Base-by-base conservation (phyloP, 2,113 vertebrate genomes). In the Phrynosoma platyrhinos region DNA sequence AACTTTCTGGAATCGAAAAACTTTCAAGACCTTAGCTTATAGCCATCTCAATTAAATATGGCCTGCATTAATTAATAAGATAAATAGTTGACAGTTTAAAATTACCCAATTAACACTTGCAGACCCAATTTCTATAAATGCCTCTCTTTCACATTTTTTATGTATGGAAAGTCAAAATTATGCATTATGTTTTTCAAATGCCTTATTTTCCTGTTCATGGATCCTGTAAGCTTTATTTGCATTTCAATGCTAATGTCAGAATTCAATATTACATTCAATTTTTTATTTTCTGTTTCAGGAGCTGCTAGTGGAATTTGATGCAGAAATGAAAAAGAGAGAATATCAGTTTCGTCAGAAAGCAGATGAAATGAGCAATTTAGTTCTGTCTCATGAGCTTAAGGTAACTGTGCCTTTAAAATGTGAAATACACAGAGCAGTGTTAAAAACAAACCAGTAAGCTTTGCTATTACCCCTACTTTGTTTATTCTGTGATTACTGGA, bases 371-470 rank as follows among this genome's bases (percentile, higher is more conserved):
- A 94, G 92, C 16, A 93, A 84, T 1, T 52, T 87, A 3, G 87
- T 97, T 89, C 84, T 98, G 36, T 94, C 96, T 14, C 93, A 94
- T 1, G 95, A 98, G 82, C 96, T 98, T 77, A 96, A 97, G 96
- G 98, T 98, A 94, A 90, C 55, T 1, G 10, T 64, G 7, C 27
- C 21, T 30, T 69, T 64, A 58, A 77, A 58, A 20, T 81, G 5
- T 75, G 25, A 64, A 53, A 14, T 8, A 23, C 23, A 66, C 42
- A 36, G 16, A 52, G 42, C 20, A 25, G 25, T 32, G 12, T 12
- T 10, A 58, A 62, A 25, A 14, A 21, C 71, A 42, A 72, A 69
- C 20, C 27, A 78, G 18, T 23, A 21, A 64, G 13, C 20, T 72
- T 74, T 79, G 36, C 14, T 72, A n/a, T 72, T n/a, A 52, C 42